Evolutionary conservation across 2,113 vertebrate genomes (phyloP).

Genomic region (Aegotheles bennettii): DNA sequence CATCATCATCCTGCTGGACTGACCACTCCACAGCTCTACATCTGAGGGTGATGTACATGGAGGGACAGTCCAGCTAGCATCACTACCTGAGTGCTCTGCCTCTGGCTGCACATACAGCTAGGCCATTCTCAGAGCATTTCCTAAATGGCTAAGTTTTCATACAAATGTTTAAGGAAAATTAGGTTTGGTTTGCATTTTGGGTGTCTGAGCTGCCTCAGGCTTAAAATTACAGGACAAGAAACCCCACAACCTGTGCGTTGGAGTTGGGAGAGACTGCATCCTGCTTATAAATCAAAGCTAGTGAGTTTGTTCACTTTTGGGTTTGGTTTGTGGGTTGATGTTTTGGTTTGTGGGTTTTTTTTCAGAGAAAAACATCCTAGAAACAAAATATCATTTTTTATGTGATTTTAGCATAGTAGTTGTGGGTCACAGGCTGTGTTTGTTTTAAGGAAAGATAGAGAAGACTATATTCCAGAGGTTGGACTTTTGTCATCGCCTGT

Average conservation of each 20-base stretch:
- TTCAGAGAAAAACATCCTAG: background rate
- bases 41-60: background rate
- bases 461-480: background rate
- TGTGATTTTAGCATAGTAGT: background rate
- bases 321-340: background rate
- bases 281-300: background rate
- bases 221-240: background rate
- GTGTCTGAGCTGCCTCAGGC: background rate
- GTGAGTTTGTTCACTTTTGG: background rate
- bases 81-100: background rate
- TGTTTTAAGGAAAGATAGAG: background rate
- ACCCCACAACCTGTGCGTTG: background rate
- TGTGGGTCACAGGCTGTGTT: background rate
- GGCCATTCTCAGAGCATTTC: background rate
- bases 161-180: background rate
- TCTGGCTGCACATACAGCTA: background rate
- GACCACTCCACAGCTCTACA: background rate
- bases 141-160: background rate
- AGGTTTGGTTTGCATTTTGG: background rate
- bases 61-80: background rate
- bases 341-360: background rate
- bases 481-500: background rate
- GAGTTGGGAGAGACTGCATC: background rate
- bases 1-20: too few species aligned
- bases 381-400: background rate